These are phyloP conservation scores for Oreochromis aureus DNA, from an alignment of 2,113 vertebrate species.

Conservation along the genomic window DNA sequence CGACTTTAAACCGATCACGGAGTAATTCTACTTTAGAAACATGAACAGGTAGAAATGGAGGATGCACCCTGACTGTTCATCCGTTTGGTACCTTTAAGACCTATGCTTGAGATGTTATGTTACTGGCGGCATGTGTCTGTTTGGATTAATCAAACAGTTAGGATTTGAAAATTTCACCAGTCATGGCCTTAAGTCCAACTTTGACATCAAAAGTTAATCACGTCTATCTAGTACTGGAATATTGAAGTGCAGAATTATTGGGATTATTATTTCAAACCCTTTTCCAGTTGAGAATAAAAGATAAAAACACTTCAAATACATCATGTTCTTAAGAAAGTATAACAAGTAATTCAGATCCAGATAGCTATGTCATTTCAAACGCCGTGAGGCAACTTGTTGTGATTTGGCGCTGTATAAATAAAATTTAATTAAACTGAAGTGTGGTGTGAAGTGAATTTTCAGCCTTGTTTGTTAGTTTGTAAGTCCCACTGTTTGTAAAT, in stretches of 20 bases:
- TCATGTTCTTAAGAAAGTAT: not conserved
- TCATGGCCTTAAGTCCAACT: not conserved
- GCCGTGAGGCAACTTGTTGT: not conserved
- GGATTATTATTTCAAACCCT: not conserved
- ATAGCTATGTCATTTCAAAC: not conserved
- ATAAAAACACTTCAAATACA: rapidly evolving
- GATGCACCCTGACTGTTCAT: not conserved
- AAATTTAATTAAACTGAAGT: not conserved
- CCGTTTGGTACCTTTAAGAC: not conserved
- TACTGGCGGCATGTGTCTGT: not conserved
- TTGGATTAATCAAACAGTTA: not conserved
- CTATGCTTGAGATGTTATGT: not conserved
- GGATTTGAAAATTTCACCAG: not conserved
- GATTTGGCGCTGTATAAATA: not conserved
- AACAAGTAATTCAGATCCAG: not conserved
- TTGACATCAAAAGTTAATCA: not conserved
- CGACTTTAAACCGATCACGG: rapidly evolving
- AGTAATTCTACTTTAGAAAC: not conserved
- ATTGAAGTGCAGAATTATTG: not conserved
- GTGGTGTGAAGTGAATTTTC: not conserved
- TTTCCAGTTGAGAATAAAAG: not conserved
- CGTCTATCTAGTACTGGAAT: not conserved
- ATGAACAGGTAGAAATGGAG: not conserved
- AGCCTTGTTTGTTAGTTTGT: not conserved
- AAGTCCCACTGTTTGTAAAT: not conserved